Evolutionary conservation across 2,797 vertebrate species (phyloP).

Genomic region (Clarias laeviceps): DNA sequence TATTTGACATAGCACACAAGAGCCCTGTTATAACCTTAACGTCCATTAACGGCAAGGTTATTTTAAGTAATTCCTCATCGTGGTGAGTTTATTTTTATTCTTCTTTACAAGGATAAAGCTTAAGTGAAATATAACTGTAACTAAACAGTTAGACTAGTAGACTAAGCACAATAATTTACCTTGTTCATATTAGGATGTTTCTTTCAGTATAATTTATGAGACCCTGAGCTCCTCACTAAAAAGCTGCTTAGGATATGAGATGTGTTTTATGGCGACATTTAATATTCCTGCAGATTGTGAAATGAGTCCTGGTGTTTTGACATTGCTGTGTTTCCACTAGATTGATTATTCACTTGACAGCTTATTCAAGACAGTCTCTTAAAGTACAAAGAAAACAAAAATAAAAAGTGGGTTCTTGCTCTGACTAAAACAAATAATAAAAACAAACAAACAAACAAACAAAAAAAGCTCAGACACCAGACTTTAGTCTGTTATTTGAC

Average conservation of each 20-base stretch:
- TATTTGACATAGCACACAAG: slow-evolving; percentile 6
- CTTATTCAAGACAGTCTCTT: not conserved
- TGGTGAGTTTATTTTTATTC: not conserved
- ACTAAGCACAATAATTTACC: not conserved
- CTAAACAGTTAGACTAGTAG: not conserved
- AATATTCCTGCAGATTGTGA: slow-evolving; percentile 3
- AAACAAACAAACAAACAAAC: not conserved
- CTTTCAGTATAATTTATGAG: slow-evolving; percentile 17
- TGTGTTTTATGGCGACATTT: slow-evolving; percentile 34
- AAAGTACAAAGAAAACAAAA: not conserved
- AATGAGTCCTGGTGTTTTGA: slow-evolving; percentile 1
- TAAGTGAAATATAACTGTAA: not conserved
- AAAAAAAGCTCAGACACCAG: not conserved
- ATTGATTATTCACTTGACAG: not conserved
- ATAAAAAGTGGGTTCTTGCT: not conserved
- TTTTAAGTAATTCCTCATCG: not conserved
- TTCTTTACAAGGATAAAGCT: slow-evolving; percentile 3
- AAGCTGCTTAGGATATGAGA: not conserved
- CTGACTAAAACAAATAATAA: not conserved
- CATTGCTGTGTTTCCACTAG: not conserved
- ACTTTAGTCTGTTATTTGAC: not conserved
- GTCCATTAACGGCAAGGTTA: slow-evolving; percentile 13
- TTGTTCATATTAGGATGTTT: not conserved
- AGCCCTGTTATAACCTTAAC: not conserved
- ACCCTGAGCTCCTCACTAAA: not conserved